These are phyloP conservation scores for Diprion similis DNA, from an alignment of 1,140 invertebrate species.

Conservation along the genomic window DNA sequence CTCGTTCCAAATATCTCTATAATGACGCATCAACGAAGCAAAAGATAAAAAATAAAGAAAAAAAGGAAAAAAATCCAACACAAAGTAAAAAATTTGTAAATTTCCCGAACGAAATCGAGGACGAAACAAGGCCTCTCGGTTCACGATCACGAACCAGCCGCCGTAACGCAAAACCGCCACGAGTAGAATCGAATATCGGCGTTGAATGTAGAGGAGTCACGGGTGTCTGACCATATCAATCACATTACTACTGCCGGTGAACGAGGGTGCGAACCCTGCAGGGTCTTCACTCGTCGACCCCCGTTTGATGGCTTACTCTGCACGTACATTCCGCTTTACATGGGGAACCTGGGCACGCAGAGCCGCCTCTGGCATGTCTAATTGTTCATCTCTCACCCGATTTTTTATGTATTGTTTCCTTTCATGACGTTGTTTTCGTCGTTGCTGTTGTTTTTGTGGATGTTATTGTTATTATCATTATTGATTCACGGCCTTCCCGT, in stretches of 20 bases:
- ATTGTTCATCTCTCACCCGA: background rate
- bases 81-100: too few relatives aligned
- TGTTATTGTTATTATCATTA: too few relatives aligned
- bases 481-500: too few relatives aligned
- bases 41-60: too few relatives aligned
- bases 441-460: too few relatives aligned
- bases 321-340: background rate
- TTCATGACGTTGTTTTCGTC: too few relatives aligned
- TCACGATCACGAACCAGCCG: background rate
- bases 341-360: background rate
- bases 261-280: background rate
- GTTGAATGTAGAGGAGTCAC: background rate
- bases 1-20: too few relatives aligned
- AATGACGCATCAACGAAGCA: too few relatives aligned
- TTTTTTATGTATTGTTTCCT: background rate
- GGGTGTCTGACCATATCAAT: constrained; percentile 7
- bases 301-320: background rate
- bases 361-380: background rate
- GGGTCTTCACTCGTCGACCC: background rate
- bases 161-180: background rate
- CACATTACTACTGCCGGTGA: background rate
- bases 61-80: too few relatives aligned
- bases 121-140: background rate
- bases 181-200: background rate
- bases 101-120: background rate